These are phyloP conservation scores for Myotis pilosus DNA, from an alignment of 2,797 vertebrate genomes.

Conservation along the genomic window DNA sequence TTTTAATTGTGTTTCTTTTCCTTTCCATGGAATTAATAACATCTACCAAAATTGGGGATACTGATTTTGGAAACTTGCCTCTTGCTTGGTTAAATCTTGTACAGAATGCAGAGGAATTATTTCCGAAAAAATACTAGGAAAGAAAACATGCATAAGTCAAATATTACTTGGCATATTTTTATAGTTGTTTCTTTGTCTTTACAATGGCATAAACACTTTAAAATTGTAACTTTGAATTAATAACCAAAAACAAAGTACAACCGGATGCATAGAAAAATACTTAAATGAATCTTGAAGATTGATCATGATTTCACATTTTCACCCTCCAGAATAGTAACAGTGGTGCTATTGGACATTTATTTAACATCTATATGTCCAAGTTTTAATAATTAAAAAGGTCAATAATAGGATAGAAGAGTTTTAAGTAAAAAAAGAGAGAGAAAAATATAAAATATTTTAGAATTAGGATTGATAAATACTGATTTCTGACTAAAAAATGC, in stretches of 20 bases:
- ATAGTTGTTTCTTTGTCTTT: background rate
- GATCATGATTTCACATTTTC: background rate
- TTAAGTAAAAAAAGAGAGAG: background rate
- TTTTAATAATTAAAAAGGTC: background rate
- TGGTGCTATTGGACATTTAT: background rate
- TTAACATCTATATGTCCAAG: background rate
- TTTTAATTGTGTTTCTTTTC: background rate
- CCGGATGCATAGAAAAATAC: background rate
- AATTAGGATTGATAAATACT: background rate
- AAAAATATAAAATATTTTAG: background rate
- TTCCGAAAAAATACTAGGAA: background rate
- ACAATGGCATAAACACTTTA: background rate
- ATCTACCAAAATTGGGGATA: background rate
- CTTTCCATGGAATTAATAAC: background rate
- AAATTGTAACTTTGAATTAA: background rate
- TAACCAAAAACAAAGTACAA: background rate
- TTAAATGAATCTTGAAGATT: background rate
- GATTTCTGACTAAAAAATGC: background rate
- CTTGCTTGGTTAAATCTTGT: background rate
- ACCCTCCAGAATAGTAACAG: background rate
- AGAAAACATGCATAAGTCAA: background rate
- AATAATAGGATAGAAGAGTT: background rate
- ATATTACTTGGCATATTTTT: background rate
- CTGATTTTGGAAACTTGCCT: background rate
- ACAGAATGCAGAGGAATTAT: background rate